Percentiles rank a stretch among this genome's conserved stretches.
These are phyloP conservation scores for Fragum fragum DNA, from an alignment of 2,888 invertebrate species.

Conservation along the genomic window DNA sequence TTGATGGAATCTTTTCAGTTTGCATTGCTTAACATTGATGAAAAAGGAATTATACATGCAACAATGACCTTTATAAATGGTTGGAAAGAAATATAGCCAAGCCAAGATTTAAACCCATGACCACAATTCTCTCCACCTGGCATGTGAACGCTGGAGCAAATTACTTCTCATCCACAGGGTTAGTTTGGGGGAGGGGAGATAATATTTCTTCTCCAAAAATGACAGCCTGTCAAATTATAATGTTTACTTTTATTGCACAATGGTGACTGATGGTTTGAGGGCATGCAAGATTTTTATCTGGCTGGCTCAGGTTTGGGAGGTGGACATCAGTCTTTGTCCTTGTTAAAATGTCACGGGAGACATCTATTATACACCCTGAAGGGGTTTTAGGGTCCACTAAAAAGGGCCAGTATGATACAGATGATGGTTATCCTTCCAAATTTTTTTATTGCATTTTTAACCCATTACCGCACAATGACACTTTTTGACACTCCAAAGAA, in stretches of 20 bases:
- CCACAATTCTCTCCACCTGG: too few species aligned
- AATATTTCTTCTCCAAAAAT: neutral
- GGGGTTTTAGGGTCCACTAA: constrained; percentile 4
- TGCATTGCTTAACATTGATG: too few species aligned
- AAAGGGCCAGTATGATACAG: neutral
- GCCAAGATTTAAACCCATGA: too few species aligned
- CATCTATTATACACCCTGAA: constrained; percentile 15
- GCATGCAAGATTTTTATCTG: constrained; percentile 5
- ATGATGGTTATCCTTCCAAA: neutral
- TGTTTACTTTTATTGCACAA: constrained; percentile 11
- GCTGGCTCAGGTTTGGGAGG: constrained; percentile 3
- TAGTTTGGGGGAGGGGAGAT: neutral
- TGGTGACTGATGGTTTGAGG: constrained; percentile 13
- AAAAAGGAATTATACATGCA: too few species aligned
- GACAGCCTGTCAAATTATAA: constrained; percentile 6
- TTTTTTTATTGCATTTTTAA: neutral
- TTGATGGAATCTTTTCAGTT: too few species aligned
- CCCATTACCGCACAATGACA: too few species aligned
- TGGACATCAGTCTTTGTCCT: neutral
- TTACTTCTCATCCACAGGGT: too few species aligned
- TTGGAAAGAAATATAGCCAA: too few species aligned
- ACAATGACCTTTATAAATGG: too few species aligned
- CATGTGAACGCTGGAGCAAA: too few species aligned
- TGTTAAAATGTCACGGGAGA: constrained; percentile 11
- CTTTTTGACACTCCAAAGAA: too few species aligned